Conservation (phyloP, 2,113 vertebrate species). For the Leptobrachium leishanense region DNA sequence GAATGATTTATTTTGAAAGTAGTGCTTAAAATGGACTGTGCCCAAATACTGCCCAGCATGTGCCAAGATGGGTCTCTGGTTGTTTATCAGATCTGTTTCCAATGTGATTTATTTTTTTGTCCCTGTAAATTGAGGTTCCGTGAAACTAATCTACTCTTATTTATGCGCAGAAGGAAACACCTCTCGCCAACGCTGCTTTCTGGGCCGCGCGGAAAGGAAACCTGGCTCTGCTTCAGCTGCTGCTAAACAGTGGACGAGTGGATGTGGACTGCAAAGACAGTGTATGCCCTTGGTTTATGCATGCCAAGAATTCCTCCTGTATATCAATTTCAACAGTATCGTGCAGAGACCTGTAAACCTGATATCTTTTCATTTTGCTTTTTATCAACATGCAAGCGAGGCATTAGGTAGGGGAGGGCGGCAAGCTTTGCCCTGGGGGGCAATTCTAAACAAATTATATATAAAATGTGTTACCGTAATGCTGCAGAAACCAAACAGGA, state of each 20-base stretch:
- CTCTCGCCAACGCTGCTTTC: constrained; percentile 93
- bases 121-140: constrained; percentile 5
- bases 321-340: constrained; percentile 14
- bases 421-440: too few species aligned
- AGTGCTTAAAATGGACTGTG: neutral
- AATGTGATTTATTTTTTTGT: constrained; percentile 1
- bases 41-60: constrained; percentile 1
- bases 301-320: constrained; percentile 55
- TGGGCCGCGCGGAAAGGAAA: constrained; percentile 95
- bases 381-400: neutral
- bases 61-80: constrained; percentile 3
- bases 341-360: neutral
- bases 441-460: too few species aligned
- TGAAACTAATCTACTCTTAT: constrained; percentile 35
- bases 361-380: neutral
- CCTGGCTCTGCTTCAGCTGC: constrained; percentile 88
- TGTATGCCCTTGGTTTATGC: constrained; percentile 71
- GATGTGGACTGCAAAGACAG: constrained; percentile 97
- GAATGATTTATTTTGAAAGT: neutral
- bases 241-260: constrained; percentile 93
- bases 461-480: too few species aligned
- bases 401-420: too few species aligned
- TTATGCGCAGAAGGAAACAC: constrained; percentile 89
- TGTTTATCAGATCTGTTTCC: constrained; percentile 15
- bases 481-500: too few species aligned